A percentile compares a stretch with the other conserved stretches of the same genome.
Conservation (phyloP, 2,888 invertebrate species). For the Kryphioiulus occultus region DNA sequence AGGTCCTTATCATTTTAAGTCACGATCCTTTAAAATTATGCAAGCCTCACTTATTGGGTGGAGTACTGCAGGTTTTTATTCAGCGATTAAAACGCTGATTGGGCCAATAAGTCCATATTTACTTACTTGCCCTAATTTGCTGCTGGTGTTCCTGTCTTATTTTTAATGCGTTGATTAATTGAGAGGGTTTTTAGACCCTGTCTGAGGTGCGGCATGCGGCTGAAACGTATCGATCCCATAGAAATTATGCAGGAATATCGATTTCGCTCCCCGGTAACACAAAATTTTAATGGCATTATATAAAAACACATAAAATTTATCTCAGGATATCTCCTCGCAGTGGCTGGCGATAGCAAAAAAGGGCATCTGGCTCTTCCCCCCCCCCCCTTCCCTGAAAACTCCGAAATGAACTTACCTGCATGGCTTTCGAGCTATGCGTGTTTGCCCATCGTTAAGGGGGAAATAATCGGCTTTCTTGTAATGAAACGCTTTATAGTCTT, state of each 20-base stretch:
- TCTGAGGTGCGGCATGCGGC: neutral
- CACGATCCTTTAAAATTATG: neutral
- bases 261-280: constrained; percentile 24
- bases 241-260: constrained; percentile 36
- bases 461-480: constrained; percentile 29
- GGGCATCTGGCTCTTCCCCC: neutral
- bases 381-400: too few relatives aligned
- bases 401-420: neutral
- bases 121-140: neutral
- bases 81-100: neutral
- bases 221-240: neutral
- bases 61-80: neutral
- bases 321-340: neutral
- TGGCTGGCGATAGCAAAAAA: neutral
- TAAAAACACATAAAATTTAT: constrained; percentile 39
- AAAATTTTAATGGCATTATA: constrained; percentile 35
- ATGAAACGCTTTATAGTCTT: neutral
- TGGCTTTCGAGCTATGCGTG: neutral
- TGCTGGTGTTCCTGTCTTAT: neutral
- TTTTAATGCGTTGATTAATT: constrained; percentile 19
- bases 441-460: constrained; percentile 28
- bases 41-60: neutral
- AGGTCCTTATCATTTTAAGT: neutral
- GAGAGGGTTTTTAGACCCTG: neutral
- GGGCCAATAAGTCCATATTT: neutral